These are phyloP conservation scores for Chaunax sp. DNA, from an alignment of 2,797 vertebrate species.

Conservation along the genomic window DNA sequence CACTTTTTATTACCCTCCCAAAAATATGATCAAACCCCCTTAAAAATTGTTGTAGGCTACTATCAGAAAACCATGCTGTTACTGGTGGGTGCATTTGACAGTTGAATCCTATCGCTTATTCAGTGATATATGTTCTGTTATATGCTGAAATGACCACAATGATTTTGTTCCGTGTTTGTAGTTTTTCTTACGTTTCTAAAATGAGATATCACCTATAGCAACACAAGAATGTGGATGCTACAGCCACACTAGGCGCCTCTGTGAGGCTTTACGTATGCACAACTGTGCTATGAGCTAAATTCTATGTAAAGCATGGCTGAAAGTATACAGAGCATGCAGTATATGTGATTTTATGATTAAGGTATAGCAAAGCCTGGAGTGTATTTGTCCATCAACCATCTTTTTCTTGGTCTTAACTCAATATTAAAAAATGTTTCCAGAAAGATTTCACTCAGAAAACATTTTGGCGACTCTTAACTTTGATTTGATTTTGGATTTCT, in stretches of 20 bases:
- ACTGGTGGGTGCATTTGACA: not conserved
- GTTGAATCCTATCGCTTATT: not conserved
- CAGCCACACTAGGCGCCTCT: not conserved
- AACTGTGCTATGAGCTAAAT: not conserved
- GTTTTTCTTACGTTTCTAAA: not conserved
- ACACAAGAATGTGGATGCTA: not conserved
- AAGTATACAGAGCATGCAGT: not conserved
- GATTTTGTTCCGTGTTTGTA: not conserved
- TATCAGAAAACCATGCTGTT: not conserved
- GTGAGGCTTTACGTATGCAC: slow-evolving; percentile 6
- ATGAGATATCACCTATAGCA: too few relatives aligned
- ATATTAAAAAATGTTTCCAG: too few relatives aligned
- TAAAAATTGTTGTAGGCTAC: not conserved
- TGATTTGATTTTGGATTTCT: too few relatives aligned
- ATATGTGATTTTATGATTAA: not conserved
- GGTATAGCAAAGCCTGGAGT: too few relatives aligned
- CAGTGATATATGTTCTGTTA: not conserved
- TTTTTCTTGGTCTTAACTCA: too few relatives aligned
- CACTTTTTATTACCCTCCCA: slow-evolving; percentile 6
- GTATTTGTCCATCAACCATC: too few relatives aligned
- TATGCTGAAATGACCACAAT: not conserved
- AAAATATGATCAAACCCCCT: not conserved
- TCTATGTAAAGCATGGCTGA: not conserved
- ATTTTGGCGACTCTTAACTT: too few relatives aligned
- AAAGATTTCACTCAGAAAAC: too few relatives aligned